These are phyloP conservation scores for Anneissia japonica DNA, from an alignment of 35 echinoderm and acorn worm species.

Conservation along the genomic window DNA sequence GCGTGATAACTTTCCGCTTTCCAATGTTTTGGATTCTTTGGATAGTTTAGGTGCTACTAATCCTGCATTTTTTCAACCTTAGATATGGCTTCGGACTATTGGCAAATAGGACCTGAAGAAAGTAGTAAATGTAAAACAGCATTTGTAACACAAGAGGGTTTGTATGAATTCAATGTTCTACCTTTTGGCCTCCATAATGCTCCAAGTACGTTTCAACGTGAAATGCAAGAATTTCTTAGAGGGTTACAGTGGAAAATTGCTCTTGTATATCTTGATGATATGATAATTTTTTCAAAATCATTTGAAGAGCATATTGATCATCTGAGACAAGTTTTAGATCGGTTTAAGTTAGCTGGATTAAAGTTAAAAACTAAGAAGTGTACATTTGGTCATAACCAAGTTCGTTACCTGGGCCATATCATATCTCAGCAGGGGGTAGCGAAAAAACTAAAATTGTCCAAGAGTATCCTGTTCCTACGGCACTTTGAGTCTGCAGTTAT, in stretches of 20 bases:
- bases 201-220: slow-evolving; percentile 16
- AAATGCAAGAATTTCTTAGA: slow-evolving; percentile 33
- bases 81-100: slow-evolving; percentile 51
- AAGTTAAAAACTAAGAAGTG: slow-evolving; percentile 22
- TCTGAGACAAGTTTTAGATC: slow-evolving; percentile 26
- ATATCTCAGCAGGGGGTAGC: slow-evolving; percentile 21
- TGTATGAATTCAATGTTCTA: slow-evolving; percentile 48
- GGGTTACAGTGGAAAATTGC: slow-evolving; percentile 30
- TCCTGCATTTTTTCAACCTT: slow-evolving; percentile 34
- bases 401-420: slow-evolving; percentile 42
- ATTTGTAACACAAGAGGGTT: slow-evolving; percentile 32
- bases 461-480: slow-evolving; percentile 19
- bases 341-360: slow-evolving; percentile 12
- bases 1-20: not conserved
- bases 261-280: slow-evolving; percentile 28
- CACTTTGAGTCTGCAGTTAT: too few species aligned
- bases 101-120: slow-evolving; percentile 52
- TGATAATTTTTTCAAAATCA: slow-evolving; percentile 18
- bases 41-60: slow-evolving; percentile 17
- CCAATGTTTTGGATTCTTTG: slow-evolving; percentile 27
- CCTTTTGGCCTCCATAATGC: slow-evolving; percentile 52
- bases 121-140: slow-evolving; percentile 36
- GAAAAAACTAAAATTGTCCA: slow-evolving; percentile 22
- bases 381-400: slow-evolving; percentile 25
- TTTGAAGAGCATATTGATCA: slow-evolving; percentile 20